Base-by-base conservation (phyloP, 2,113 vertebrate genomes). In the Perca schrenkii region DNA sequence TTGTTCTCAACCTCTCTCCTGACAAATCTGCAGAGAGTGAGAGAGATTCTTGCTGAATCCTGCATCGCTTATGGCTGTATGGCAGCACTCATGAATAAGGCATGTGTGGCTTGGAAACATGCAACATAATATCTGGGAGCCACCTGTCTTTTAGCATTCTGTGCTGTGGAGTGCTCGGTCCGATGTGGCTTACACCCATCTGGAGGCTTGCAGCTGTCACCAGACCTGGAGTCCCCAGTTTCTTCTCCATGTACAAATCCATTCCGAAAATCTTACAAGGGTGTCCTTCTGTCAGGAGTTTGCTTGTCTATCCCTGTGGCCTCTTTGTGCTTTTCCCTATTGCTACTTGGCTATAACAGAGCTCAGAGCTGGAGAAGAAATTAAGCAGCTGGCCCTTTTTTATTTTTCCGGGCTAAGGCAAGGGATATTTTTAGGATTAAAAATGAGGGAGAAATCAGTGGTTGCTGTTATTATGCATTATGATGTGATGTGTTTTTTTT, bases 1-100 rank as follows among this genome's bases (percentile, higher is more conserved):
- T 94, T 91, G 90, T 92, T 93, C 86, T 74, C 64, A 78, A 88
- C 83, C 89, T 89, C 80, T 86, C 84, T 91, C 78, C 82, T 79
- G 90, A 74, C 88, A 90, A 88, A 91, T 87, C 87, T 83, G 76
- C 69, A 68, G 81, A 72, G 83, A 76, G 73, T 62, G 70, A 77
- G 80, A 75, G 76, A 61, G 68, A 85, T 79, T 88, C 71, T 85
- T 75, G 64, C 82, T 83, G 89, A 90, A 86, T 88, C 69, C 81
- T 77, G 66, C 83, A 77, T 82, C 19, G 78, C 90, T 89, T 85
- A 81, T 86, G 81, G 90, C 85, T 73, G 16, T 72, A 46, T 83
- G 79, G 69, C 54, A 70, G 77, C 68, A 66, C 87, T 94, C 89
- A 95, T 94, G 91, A 96, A 95, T 95, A 93, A 95, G 73, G 74